These are phyloP conservation scores for Acanthosoma haemorrhoidale DNA, from an alignment of 2,888 invertebrate genomes.

Conservation along the genomic window DNA sequence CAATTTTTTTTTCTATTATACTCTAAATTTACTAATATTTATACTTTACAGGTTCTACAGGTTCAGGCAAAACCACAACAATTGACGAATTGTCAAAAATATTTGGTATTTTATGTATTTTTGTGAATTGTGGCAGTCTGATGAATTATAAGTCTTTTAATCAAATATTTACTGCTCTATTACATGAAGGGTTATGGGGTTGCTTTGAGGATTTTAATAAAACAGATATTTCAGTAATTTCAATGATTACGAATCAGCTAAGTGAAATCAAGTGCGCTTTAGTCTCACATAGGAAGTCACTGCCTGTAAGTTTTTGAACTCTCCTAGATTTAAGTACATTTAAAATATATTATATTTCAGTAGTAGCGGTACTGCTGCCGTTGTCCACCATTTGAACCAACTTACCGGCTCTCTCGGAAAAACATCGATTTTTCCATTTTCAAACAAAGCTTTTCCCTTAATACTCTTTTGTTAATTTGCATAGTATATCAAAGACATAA, in stretches of 20 bases:
- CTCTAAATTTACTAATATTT: background rate
- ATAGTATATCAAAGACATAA: too few species aligned
- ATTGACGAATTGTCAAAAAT: constrained; percentile 88
- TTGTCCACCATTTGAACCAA: too few species aligned
- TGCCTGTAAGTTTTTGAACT: constrained; percentile 55
- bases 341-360: background rate
- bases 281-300: constrained; percentile 64
- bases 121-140: constrained; percentile 89
- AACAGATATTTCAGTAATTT: constrained; percentile 88
- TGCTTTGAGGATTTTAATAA: constrained; percentile 94
- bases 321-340: background rate
- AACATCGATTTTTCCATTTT: too few species aligned
- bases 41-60: constrained; percentile 57
- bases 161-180: constrained; percentile 67
- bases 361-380: too few species aligned
- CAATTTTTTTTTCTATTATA: too few species aligned
- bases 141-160: constrained; percentile 85
- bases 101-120: constrained; percentile 71
- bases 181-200: constrained; percentile 90
- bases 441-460: too few species aligned
- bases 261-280: constrained; percentile 83
- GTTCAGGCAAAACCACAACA: constrained; percentile 88
- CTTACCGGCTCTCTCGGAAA: too few species aligned
- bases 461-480: too few species aligned
- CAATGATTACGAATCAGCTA: constrained; percentile 84